A percentile compares a stretch with the other conserved stretches of the same genome.
These are phyloP conservation scores for Orestias chungarensis DNA, from an alignment of 2,797 vertebrate genomes.

Conservation along the genomic window DNA sequence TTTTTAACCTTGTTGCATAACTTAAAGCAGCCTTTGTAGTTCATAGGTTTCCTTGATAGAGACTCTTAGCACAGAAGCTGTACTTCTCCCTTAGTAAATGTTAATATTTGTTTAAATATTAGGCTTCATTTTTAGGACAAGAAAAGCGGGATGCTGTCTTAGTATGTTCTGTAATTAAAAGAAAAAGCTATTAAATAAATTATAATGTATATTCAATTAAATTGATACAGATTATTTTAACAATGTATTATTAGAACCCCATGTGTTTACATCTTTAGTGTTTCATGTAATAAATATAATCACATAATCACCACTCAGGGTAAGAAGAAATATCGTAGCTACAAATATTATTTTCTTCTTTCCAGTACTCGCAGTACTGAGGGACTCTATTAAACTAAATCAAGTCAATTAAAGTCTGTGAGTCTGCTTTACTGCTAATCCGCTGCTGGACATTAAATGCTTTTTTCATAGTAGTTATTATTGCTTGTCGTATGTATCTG, in stretches of 20 bases:
- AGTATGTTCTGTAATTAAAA: too few species aligned
- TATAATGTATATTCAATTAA: neutral
- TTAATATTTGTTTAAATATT: neutral
- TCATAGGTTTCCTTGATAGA: too few species aligned
- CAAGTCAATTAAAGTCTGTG: slow-evolving; percentile 10
- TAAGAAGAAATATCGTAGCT: slow-evolving; percentile 9
- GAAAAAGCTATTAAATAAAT: too few species aligned
- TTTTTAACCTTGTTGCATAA: neutral
- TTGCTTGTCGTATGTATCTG: slow-evolving; percentile 62
- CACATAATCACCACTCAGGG: neutral
- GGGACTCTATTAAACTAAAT: slow-evolving; percentile 8
- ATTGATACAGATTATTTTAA: neutral
- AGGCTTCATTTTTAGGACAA: neutral
- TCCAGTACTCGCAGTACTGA: neutral
- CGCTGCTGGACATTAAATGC: slow-evolving; percentile 42
- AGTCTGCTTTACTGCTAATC: neutral
- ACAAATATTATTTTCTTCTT: neutral
- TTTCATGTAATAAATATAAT: neutral
- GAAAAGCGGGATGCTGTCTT: neutral
- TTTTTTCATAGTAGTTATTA: slow-evolving; percentile 59
- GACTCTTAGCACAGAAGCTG: too few species aligned
- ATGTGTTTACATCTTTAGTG: neutral
- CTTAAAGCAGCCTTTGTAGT: neutral
- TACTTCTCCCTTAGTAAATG: neutral
- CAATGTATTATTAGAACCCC: neutral